phyloP scores from a whole-genome alignment of 2,888 invertebrate species.

The Eupithecia inturbata region DNA sequence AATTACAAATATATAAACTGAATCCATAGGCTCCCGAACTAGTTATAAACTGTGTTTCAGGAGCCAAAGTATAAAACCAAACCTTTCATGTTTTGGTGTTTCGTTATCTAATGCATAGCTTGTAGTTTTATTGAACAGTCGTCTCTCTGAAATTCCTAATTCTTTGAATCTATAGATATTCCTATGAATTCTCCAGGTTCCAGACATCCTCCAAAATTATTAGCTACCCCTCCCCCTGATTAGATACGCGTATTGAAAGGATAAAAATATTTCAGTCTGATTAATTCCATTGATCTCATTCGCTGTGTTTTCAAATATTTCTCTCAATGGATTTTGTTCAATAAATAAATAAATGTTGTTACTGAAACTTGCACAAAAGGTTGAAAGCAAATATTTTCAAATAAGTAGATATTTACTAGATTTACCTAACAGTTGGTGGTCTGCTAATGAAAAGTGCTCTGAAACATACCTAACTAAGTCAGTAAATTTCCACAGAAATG shows the following conservation, averaged over 20 bases:
- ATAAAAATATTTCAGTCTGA: not conserved
- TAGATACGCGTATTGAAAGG: not conserved
- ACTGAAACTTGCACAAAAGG: not conserved
- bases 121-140: too few species aligned
- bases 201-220: constrained; percentile 4
- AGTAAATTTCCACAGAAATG: not conserved
- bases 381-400: not conserved
- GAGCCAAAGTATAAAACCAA: too few species aligned
- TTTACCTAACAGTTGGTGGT: not conserved
- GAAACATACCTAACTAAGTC: not conserved
- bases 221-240: not conserved
- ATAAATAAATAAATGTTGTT: too few species aligned
- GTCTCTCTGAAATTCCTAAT: too few species aligned
- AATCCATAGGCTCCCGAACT: too few species aligned
- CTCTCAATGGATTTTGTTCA: too few species aligned
- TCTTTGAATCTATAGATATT: not conserved
- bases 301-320: not conserved
- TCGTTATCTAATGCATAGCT: too few species aligned
- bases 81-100: too few species aligned
- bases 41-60: too few species aligned
- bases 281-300: not conserved
- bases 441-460: not conserved
- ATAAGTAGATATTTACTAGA: not conserved
- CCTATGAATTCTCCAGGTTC: not conserved
- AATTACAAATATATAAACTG: too few species aligned